These are phyloP conservation scores for Troilus luridus DNA, from an alignment of 2,888 invertebrate species.

Conservation along the genomic window DNA sequence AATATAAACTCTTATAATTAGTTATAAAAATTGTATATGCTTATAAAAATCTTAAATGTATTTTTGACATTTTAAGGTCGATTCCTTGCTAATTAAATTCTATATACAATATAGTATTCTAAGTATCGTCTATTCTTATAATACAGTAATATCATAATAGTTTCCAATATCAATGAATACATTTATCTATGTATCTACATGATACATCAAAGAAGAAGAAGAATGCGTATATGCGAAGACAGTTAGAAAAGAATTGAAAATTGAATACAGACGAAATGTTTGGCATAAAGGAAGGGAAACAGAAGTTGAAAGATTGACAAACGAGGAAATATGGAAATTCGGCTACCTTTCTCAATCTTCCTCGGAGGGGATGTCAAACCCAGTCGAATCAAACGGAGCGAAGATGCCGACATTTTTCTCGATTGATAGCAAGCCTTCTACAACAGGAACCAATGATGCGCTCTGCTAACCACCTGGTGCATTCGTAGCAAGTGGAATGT, in stretches of 20 bases:
- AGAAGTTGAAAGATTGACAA: slow-evolving; percentile 39
- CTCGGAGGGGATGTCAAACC: slow-evolving; percentile 32
- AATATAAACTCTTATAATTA: too few species aligned
- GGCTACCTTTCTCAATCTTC: slow-evolving; percentile 10
- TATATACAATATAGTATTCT: too few species aligned
- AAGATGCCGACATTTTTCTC: slow-evolving; percentile 1
- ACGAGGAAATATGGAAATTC: slow-evolving; percentile 43
- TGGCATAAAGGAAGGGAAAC: slow-evolving; percentile 15
- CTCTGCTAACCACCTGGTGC: not conserved
- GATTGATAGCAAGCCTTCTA: not conserved
- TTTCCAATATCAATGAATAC: not conserved
- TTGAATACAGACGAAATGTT: slow-evolving; percentile 34
- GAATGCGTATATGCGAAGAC: not conserved
- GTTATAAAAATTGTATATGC: too few species aligned
- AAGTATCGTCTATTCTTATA: too few species aligned
- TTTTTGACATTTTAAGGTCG: too few species aligned
- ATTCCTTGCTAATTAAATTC: too few species aligned
- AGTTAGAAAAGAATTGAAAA: not conserved
- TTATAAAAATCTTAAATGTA: too few species aligned
- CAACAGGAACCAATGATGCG: not conserved
- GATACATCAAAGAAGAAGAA: not conserved
- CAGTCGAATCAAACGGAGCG: slow-evolving; percentile 31
- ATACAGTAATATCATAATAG: too few species aligned
- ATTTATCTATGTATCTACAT: not conserved
- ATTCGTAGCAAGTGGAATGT: not conserved